phyloP scores from a whole-genome alignment of 2,888 invertebrate species.

The Cantharis lateralis region DNA sequence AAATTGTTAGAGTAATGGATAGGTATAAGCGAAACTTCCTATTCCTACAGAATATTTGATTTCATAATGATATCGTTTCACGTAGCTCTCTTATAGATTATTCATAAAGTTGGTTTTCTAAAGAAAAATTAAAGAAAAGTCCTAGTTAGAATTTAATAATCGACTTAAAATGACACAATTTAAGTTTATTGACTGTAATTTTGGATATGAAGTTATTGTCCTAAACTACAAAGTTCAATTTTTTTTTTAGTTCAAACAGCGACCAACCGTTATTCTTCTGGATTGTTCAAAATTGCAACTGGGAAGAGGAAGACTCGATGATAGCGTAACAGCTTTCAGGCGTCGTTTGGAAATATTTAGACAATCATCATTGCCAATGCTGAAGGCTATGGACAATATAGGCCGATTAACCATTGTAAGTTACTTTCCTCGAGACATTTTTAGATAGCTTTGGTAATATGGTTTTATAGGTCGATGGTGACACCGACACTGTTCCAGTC shows the following conservation, averaged over 20 bases:
- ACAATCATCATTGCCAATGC: slow-evolving; percentile 85
- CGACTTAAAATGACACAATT: background rate
- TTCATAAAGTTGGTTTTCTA: background rate
- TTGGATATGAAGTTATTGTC: background rate
- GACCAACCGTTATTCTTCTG: slow-evolving; percentile 80
- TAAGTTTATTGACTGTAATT: background rate
- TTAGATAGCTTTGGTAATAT: background rate
- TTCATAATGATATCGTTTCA: background rate
- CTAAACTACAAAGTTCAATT: background rate
- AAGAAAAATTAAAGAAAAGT: background rate
- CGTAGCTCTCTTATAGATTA: background rate
- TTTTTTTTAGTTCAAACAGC: slow-evolving; percentile 69
- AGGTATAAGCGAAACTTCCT: background rate
- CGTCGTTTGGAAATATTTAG: slow-evolving; percentile 84
- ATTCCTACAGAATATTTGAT: background rate
- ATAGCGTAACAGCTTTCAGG: slow-evolving; percentile 84
- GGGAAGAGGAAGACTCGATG: slow-evolving; percentile 82
- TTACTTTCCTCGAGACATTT: slow-evolving; percentile 28
- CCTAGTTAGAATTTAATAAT: background rate
- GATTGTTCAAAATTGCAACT: slow-evolving; percentile 91
- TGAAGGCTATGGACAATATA: slow-evolving; percentile 81
- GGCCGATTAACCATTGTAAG: slow-evolving; percentile 84
- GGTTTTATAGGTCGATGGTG: slow-evolving; percentile 76
- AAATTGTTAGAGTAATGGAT: background rate
- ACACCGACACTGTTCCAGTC: slow-evolving; percentile 78